Base-by-base conservation (phyloP, 1,140 invertebrate genomes). In the Diuraphis noxia region DNA sequence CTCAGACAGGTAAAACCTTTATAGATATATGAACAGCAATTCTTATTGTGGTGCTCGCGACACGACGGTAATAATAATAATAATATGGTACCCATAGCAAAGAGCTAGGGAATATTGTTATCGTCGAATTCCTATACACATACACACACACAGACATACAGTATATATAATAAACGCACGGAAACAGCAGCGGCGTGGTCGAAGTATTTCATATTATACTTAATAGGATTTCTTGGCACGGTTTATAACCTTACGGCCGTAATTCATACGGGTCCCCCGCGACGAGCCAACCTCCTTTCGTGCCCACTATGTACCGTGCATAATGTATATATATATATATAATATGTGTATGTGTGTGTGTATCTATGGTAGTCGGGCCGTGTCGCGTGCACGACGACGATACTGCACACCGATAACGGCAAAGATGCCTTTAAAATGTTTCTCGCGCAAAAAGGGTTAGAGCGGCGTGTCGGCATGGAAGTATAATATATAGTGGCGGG, bases 161-260 rank as follows among this genome's bases (percentile, higher is more conserved):
- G 25, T 81, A 25, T 40, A 38, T 81, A 25, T 79, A 23, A 25
- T 79, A 23, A 36, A 38, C 56, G 56, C 56, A n/a, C 79, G 41
- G 40, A 19, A 30, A 86, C 49, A 19, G n/a, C 40, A 10, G 23
- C n/a, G 86, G 23, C 49, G 41, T 30, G 72, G 88, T 90, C 88
- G 41, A 90, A 90, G 88, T 90, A 90, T 90, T 90, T 90, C 88
- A 49, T 90, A 90, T 90, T 79, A 90, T 90, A 90, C 88, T 90
- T 90, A 90, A 90, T 90, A 90, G 88, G 88, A 90, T 90, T 90
- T 90, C 88, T 90, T 90, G 88, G 88, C 88, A 90, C 88, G 72
- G 88, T 89, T 89, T 89, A 89, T 90, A 90, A 90, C 88, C 88
- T 90, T 49, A 49, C 40, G 88, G 88, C 88, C 88, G 88, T 90